Evolutionary conservation across 2,113 vertebrate species (phyloP).

Genomic region (Chrysemys picta): DNA sequence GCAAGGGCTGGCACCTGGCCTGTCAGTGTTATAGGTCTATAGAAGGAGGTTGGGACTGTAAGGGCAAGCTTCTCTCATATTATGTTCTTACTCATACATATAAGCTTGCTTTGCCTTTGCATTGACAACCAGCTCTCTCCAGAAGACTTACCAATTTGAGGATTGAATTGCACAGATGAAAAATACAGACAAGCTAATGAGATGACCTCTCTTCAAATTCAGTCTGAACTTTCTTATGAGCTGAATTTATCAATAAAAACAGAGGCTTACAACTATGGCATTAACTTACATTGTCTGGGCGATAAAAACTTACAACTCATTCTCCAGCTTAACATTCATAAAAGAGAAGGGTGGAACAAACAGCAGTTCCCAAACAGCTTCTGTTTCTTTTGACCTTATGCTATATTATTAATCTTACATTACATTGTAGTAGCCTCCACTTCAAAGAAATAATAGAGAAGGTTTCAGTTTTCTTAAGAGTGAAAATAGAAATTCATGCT

Average conservation of each 20-base stretch:
- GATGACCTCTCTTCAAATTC: not conserved
- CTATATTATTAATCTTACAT: not conserved
- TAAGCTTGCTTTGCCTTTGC: not conserved
- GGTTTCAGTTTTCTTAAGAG: not conserved
- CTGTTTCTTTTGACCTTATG: not conserved
- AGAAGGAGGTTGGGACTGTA: too few species aligned
- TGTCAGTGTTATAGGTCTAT: too few species aligned
- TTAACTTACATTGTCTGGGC: not conserved
- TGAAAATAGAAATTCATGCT: not conserved
- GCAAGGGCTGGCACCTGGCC: too few species aligned
- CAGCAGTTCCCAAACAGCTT: not conserved
- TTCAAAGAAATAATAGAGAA: not conserved
- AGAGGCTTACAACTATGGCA: not conserved
- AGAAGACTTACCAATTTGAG: not conserved
- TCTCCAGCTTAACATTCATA: not conserved
- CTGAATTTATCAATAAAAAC: not conserved
- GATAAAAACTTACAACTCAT: not conserved
- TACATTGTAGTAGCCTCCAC: accelerated
- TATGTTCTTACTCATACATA: not conserved
- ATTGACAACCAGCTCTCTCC: not conserved
- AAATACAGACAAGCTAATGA: not conserved
- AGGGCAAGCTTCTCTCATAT: not conserved
- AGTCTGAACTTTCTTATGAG: not conserved
- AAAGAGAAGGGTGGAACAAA: not conserved
- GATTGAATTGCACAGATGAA: not conserved